Percentiles rank a stretch among this genome's conserved stretches.
Evolutionary conservation across 2,797 vertebrate genomes (phyloP).

Genomic region (Pteropus rufus): DNA sequence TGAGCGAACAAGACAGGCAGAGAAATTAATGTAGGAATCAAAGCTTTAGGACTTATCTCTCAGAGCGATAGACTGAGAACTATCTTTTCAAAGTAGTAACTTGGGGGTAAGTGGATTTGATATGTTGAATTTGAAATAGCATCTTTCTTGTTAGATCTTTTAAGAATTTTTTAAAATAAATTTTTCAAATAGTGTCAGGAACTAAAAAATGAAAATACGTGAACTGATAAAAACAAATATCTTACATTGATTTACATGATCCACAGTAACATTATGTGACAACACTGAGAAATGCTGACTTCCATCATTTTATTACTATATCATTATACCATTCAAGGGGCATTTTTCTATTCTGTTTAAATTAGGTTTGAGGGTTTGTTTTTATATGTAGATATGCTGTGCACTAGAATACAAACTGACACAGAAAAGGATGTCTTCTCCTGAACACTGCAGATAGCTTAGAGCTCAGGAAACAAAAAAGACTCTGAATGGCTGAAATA

Average conservation of each 20-base stretch:
- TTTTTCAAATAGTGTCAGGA: background rate
- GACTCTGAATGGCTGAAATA: background rate
- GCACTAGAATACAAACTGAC: background rate
- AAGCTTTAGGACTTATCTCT: background rate
- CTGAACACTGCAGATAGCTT: background rate
- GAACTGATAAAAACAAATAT: background rate
- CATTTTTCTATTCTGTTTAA: background rate
- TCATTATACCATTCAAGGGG: background rate
- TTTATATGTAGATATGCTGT: background rate
- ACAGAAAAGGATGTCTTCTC: background rate
- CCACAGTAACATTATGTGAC: background rate
- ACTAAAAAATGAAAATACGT: background rate
- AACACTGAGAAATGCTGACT: background rate
- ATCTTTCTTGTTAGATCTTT: background rate
- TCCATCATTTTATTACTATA: conserved; percentile 20
- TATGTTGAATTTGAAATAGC: background rate
- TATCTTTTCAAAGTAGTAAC: background rate
- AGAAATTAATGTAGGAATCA: background rate
- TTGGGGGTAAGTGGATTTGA: background rate
- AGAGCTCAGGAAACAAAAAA: background rate
- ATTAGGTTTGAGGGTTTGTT: background rate
- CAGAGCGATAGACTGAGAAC: background rate
- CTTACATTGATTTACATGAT: background rate
- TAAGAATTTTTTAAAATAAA: background rate
- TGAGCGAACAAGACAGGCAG: background rate